Base-by-base conservation (phyloP, 2,888 invertebrate species). In the Tinea trinotella region DNA sequence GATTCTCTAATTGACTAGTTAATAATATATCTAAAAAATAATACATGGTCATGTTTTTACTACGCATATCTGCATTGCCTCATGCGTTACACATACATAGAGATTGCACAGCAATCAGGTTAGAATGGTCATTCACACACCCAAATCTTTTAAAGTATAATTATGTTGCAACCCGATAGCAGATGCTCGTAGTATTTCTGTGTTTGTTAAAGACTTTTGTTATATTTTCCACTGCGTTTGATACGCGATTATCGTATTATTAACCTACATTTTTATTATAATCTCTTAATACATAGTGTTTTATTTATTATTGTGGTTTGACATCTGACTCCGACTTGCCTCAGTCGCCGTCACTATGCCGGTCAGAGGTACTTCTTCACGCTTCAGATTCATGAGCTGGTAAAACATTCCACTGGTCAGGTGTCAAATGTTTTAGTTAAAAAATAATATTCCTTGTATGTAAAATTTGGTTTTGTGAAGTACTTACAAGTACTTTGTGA, bases 111-210 rank as follows among this genome's bases (percentile, higher is more conserved):
- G 3, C 19, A 46, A 46, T 17, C 19, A 15, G 46, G 19, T 46
- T 46, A 19, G 18, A 40, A 17, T 9, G 46, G 18, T 46, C 46
- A 46, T 46, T 46, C 46, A 46, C 46, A 46, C 46, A 19, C 17
- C 46, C 18, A 46, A 46, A 46, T 46, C 3, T 19, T 3, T n/a
- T 7, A 17, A 30, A 30, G 3, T 4, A 30, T 30, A 30, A 30
- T 30, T 40, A 15, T 40, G 40, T 40, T 40, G 40, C 13, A 15
- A 40, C 13, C 22, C 7, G 3, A 5, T 5, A 22, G 4, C n/a
- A 35, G 3, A 35, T 7, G 10, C n/a, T n/a, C n/a, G 22, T 35
- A 40, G n/a, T 40, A n/a, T 40, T n/a, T 40, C 7, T 40, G 6
- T 40, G 4, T 40, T n/a, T 10, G n/a, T 30, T 40, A 7, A n/a